These are phyloP conservation scores for Rhinolophus ferrumequinum DNA, from an alignment of 2,113 vertebrate species.

Conservation along the genomic window DNA sequence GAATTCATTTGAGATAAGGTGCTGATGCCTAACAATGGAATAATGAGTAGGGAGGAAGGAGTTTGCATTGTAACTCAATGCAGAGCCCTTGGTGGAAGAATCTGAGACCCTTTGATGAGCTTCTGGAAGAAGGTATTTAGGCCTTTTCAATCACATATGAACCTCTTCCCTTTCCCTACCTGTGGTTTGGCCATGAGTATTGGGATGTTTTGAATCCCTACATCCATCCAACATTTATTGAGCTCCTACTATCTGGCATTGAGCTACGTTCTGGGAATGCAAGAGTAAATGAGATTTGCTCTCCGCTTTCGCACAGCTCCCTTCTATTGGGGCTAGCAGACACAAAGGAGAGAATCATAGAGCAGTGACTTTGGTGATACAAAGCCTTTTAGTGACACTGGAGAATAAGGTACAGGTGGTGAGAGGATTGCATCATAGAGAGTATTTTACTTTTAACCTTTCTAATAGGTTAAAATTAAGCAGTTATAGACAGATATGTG, in stretches of 20 bases:
- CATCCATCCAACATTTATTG: background rate
- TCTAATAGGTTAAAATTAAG: background rate
- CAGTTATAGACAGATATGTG: background rate
- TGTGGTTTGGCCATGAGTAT: background rate
- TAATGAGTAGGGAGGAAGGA: background rate
- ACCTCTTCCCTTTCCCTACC: background rate
- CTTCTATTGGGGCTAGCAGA: background rate
- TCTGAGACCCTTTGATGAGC: background rate
- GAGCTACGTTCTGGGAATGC: background rate
- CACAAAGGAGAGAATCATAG: background rate
- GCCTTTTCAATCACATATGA: background rate
- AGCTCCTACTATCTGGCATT: background rate
- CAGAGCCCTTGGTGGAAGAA: background rate
- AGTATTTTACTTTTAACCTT: background rate
- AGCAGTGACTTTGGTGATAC: background rate
- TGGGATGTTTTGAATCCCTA: background rate
- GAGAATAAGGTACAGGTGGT: background rate
- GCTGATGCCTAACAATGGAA: background rate
- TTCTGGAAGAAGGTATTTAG: background rate
- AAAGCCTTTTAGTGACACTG: background rate
- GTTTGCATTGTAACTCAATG: too few species aligned
- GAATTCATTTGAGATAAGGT: background rate
- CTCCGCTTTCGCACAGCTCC: background rate
- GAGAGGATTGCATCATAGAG: background rate
- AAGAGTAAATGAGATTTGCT: background rate